phyloP scores from a whole-genome alignment of 2,113 vertebrate species.

The Brachionichthys hirsutus region DNA sequence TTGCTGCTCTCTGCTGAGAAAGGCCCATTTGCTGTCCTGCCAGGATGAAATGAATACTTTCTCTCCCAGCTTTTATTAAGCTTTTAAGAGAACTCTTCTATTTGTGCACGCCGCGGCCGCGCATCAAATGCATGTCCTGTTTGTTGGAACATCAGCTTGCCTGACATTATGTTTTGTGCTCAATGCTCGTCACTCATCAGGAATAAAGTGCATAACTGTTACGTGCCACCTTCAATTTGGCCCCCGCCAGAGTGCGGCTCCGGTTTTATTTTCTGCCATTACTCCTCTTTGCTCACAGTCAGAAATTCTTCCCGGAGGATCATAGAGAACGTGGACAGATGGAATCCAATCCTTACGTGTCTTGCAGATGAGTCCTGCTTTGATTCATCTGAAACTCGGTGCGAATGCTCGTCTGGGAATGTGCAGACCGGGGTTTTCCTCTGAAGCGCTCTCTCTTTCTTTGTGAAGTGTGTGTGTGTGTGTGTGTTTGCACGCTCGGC shows the following conservation, averaged over 20 bases:
- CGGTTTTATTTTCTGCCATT: slow-evolving; percentile 59
- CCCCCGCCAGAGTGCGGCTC: slow-evolving; percentile 54
- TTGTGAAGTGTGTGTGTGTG: slow-evolving; percentile 17
- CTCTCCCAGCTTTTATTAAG: slow-evolving; percentile 49
- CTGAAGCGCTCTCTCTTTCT: slow-evolving; percentile 55
- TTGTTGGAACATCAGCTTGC: slow-evolving; percentile 36
- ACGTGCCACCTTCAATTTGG: slow-evolving; percentile 67
- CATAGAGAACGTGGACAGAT: slow-evolving; percentile 63
- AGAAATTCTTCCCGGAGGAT: slow-evolving; percentile 72
- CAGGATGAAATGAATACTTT: slow-evolving; percentile 68
- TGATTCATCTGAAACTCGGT: slow-evolving; percentile 74
- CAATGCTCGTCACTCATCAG: slow-evolving; percentile 65
- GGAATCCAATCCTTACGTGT: slow-evolving; percentile 68
- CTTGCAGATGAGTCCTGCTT: slow-evolving; percentile 65
- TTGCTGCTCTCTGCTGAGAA: slow-evolving; percentile 77
- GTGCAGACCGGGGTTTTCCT: slow-evolving; percentile 65
- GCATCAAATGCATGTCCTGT: slow-evolving; percentile 62
- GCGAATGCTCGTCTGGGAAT: slow-evolving; percentile 78
- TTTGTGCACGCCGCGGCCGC: slow-evolving; percentile 52
- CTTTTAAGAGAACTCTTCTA: slow-evolving; percentile 66
- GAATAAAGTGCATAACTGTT: slow-evolving; percentile 65
- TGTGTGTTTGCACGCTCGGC: slow-evolving; percentile 45
- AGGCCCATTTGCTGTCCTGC: slow-evolving; percentile 71
- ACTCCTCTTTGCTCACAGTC: slow-evolving; percentile 49
- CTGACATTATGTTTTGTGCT: slow-evolving; percentile 50